Base-by-base conservation (phyloP, 30 jellyfish, hydroid and myxozoan species). In the Hydractinia symbiolongicarpus region DNA sequence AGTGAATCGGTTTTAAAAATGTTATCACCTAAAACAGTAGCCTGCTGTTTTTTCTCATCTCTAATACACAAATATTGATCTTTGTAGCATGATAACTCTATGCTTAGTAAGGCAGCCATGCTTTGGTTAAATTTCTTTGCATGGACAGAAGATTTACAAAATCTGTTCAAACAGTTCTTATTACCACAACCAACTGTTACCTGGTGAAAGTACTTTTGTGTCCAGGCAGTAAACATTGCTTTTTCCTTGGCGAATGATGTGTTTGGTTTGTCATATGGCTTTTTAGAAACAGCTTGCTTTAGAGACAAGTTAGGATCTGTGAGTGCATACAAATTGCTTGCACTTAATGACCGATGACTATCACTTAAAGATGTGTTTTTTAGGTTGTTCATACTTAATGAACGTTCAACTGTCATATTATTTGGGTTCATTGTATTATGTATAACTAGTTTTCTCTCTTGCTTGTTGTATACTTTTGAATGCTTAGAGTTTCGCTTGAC, bases 181-280 rank as follows among this genome's bases (percentile, higher is more conserved):
- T 66, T 71, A 30, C 86, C 73, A 81, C 98, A 92, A 56, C 98
- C 98, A 20, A 83, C 86, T 8, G 96, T 83, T 9, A 92, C 89
- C 84, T 92, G 98, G 66, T 86, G 73, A 66, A 67, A 92, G 69
- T 92, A 92, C 82, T 71, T 87, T 66, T 92, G 98, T n/a, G 91
- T 87, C 75, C 66, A 84, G 50, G 96, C 95, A 7, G 89, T 84
- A 57, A 76, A 92, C 49, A 60, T 75, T n/a, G 86, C 70, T 76
- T 83, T 92, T 85, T 87, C 95, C 67, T 83, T 79, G 40, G 96
- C 96, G 67, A 82, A 92, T n/a, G 81, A 55, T 20, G 96, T 76
- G 15, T 84, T 53, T 0, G 88, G 88, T 16, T 81, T 72, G 76
- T 79, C 96, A 81, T 85, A 92, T 54, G 79, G 71, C 60, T 86